Percentiles rank a stretch among this genome's conserved stretches.
These are phyloP conservation scores for Sphaerodactylus townsendi DNA, from an alignment of 2,113 vertebrate species.

Conservation along the genomic window DNA sequence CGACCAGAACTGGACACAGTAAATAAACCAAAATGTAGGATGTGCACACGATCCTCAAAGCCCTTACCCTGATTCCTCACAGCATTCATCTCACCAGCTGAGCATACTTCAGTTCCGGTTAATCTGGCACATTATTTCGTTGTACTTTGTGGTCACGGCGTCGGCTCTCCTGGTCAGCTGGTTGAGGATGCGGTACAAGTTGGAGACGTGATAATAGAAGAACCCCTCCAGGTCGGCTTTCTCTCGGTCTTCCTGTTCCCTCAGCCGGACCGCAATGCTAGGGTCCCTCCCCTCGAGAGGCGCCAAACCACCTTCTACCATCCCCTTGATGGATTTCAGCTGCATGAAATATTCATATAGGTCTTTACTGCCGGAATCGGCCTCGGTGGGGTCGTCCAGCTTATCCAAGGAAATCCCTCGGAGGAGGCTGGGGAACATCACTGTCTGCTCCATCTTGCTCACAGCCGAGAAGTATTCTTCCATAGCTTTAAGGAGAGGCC, in stretches of 20 bases:
- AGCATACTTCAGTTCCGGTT: constrained; percentile 37
- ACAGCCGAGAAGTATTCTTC: constrained; percentile 71
- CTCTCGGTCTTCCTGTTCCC: constrained; percentile 31
- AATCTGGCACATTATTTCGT: constrained; percentile 80
- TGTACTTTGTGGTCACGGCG: constrained; percentile 82
- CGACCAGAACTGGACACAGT: too few relatives aligned
- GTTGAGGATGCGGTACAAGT: constrained; percentile 82
- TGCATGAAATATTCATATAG: constrained; percentile 76
- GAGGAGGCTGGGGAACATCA: constrained; percentile 87
- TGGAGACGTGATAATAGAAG: constrained; percentile 82
- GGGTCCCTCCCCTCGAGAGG: constrained; percentile 54
- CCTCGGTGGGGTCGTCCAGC: neutral
- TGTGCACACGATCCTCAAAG: too few relatives aligned
- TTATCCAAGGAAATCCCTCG: constrained; percentile 67
- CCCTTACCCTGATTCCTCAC: neutral
- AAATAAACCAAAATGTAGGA: too few relatives aligned
- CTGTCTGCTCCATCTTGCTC: constrained; percentile 81
- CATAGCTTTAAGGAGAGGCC: constrained; percentile 71
- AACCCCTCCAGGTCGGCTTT: constrained; percentile 75
- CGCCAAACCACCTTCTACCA: constrained; percentile 74
- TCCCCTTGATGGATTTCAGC: constrained; percentile 79
- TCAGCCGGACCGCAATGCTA: neutral
- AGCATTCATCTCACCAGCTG: neutral
- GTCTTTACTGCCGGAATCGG: constrained; percentile 54
- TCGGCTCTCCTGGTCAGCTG: constrained; percentile 81